Percentiles rank a stretch among this genome's conserved stretches.
Evolutionary conservation across 2,113 vertebrate species (phyloP).

Genomic region (Cyprinus carpio): DNA sequence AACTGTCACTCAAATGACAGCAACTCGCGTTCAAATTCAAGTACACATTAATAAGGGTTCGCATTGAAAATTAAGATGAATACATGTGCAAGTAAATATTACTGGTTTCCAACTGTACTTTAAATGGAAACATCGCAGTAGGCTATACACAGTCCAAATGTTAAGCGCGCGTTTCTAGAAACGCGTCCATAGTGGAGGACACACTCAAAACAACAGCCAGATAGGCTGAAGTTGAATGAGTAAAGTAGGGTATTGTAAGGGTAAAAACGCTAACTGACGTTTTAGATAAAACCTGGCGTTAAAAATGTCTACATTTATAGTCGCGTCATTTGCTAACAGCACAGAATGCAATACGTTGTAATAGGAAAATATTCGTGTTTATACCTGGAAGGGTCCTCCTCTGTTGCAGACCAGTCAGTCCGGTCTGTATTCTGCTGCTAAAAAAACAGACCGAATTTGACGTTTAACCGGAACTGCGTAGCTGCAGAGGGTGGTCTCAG

Average conservation of each 20-base stretch:
- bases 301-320: background rate
- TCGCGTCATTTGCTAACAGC: background rate
- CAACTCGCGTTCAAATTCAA: background rate
- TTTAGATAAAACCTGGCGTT: background rate
- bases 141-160: background rate
- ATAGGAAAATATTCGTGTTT: background rate
- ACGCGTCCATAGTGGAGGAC: background rate
- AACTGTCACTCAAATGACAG: constrained; percentile 52
- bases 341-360: background rate
- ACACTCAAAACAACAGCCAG: constrained; percentile 5
- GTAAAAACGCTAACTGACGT: background rate
- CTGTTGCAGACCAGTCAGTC: constrained; percentile 34
- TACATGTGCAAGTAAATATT: background rate
- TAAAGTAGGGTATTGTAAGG: background rate
- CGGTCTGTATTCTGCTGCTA: constrained; percentile 49
- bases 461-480: constrained; percentile 72
- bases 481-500: constrained; percentile 33
- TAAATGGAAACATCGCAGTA: background rate
- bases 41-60: background rate
- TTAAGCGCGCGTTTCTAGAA: constrained; percentile 28
- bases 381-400: constrained; percentile 14
- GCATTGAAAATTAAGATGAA: background rate
- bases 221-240: background rate
- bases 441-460: constrained; percentile 60
- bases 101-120: background rate